A percentile compares a stretch with the other conserved stretches of the same genome.
phyloP scores from a whole-genome alignment of 2,797 vertebrate species.

The Acestrorhynchus altus region DNA sequence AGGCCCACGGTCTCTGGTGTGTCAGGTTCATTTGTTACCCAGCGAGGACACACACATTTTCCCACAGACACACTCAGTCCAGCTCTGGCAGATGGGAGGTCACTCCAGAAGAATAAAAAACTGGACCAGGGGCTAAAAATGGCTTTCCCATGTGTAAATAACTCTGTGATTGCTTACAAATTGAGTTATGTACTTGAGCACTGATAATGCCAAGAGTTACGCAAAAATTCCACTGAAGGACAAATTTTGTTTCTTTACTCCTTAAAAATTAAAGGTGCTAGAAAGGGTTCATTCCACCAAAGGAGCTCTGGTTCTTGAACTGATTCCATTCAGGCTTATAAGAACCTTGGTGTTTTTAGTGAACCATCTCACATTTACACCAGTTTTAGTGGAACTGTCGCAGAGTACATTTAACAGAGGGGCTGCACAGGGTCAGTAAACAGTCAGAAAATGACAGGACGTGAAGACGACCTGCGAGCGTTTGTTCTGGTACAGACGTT shows the following conservation, averaged over 20 bases:
- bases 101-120: conserved; percentile 75
- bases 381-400: no score
- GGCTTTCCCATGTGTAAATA: conserved; percentile 19
- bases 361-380: no score
- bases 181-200: neutral
- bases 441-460: no score
- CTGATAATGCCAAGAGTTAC: neutral
- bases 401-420: no score
- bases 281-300: no score
- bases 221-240: neutral
- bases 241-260: neutral
- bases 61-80: conserved; percentile 69
- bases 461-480: no score
- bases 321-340: no score
- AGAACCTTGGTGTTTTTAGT: no score
- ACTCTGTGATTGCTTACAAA: conserved; percentile 17
- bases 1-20: conserved; percentile 72
- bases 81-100: conserved; percentile 77
- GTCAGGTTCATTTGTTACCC: conserved; percentile 81
- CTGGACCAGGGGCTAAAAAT: conserved; percentile 12
- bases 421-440: no score
- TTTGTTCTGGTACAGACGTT: no score
- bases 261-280: no score
- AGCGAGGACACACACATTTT: conserved; percentile 76
- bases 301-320: no score